Base-by-base conservation (phyloP, 2,888 invertebrate species). In the Xestia rhomboidea region DNA sequence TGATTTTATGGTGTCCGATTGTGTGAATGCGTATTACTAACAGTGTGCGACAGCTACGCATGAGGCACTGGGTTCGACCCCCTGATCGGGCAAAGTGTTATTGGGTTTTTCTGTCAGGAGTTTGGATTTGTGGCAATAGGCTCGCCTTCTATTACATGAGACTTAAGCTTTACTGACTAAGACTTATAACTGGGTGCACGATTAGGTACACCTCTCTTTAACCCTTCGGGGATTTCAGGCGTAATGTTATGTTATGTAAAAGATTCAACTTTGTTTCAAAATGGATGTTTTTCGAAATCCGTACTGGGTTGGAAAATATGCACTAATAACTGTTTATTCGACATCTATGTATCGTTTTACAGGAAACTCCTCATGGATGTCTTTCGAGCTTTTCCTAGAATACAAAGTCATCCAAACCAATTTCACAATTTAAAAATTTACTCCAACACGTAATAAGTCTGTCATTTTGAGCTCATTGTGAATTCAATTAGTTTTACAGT, bases 401-500 rank as follows among this genome's bases (percentile, higher is more conserved):
- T 38, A 62, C 1, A 21, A 67, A 30, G 30, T 30, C 24, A 46
- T n/a, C 38, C 51, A 70, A 73, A 49, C 38, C 15, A 78, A 73
- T 77, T 57, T 46, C 2, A 13, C n/a, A 13, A 72, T 72, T 73
- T 24, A 38, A 82, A 81, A 82, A 71, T 64, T 68, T 27, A 76
- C 21, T 63, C 27, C 49, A 27, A 84, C 75, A 87, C 88, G 81
- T 86, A 88, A 89, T 90, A 71, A 63, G 51, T 64, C 41, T 57
- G 27, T 80, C 71, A 83, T 83, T 84, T 86, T 82, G 76, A 82
- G 67, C 87, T 89, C 89, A 92, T 92, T 91, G 86, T 77, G 70
- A 68, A 92, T 92, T 92, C 92, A 90, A 92, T 91, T 91, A 90
- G 88, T 90, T 89, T 89, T 89, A 91, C 89, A 82, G 73, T 64